Conservation (phyloP, 2,888 invertebrate genomes). For the Nymphalis c-album region DNA sequence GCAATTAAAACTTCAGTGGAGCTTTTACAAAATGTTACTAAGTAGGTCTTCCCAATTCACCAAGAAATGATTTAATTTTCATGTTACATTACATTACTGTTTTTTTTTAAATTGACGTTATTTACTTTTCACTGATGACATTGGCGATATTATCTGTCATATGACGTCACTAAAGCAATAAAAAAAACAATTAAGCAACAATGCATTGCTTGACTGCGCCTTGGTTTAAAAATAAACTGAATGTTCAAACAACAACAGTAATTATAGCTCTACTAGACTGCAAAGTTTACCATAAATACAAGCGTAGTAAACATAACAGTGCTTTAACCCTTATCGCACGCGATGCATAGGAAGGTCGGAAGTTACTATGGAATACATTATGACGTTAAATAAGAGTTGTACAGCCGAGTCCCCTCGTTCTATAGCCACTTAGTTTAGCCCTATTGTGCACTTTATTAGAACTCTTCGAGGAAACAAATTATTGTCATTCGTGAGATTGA, state of each 20-base stretch:
- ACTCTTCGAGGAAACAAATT: not conserved
- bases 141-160: no score
- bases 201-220: no score
- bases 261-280: conserved; percentile 4
- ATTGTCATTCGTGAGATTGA: not conserved
- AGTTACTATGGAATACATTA: conserved; percentile 28
- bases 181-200: no score
- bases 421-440: conserved; percentile 22
- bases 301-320: conserved; percentile 17
- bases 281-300: conserved; percentile 14
- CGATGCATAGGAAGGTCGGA: conserved; percentile 28
- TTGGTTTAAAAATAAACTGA: not conserved
- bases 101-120: no score
- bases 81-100: no score
- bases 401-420: conserved; percentile 17
- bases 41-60: no score
- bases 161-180: no score
- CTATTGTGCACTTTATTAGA: conserved; percentile 9
- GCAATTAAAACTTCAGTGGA: no score
- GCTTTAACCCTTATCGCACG: conserved; percentile 35
- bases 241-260: not conserved
- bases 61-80: no score
- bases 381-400: conserved; percentile 14
- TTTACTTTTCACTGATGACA: no score
- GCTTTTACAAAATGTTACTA: no score